Base-by-base conservation (phyloP, 2,797 vertebrate species). In the Sebastiscus tertius region DNA sequence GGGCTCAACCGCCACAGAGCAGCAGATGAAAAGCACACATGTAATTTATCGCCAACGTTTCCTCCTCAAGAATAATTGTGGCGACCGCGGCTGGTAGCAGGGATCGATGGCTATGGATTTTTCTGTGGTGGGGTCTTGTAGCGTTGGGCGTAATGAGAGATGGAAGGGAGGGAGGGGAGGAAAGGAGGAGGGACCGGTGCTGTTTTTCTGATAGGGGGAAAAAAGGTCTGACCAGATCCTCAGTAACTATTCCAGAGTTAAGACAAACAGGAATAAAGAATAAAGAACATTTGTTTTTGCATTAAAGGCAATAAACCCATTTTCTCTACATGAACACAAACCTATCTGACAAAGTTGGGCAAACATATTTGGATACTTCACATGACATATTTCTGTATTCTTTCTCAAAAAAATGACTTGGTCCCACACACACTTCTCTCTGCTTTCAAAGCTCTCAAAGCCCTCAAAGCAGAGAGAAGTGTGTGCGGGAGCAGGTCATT, bases 31-130 rank as follows among this genome's bases (percentile, higher is more conserved):
- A 98, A 98, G 97, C 97, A 96, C 97, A 97, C 96, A 96, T 97
- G 97, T 98, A 98, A 99, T 98, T 98, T 98, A 98, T 98, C 96
- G 97, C 97, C 95, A 95, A 95, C 94, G 96, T 98, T 98, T 98
- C 97, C 97, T 97, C 96, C 96, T 98, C 96, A 97, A 97, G 97
- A 98, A 98, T 98, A 98, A 98, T 98, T 98, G 98, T 98, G 97
- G 97, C 96, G 97, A 98, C 97, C 96, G 96, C 96, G 95, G 97
- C 96, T 96, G 97, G 97, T 97, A 95, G 63, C 93, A 94, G 96
- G 91, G 89, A 98, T 99, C 98, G 97, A 98, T 99, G 97, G 85
- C 93, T 97, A 98, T 99, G 94, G 97, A 98, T 98, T 98, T 97
- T 92, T 90, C 88, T 97, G 97, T 96, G 97, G 97, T 97, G 97